Evolutionary conservation across 2,888 invertebrate genomes (phyloP).

Genomic region (Eupithecia pulchellata): DNA sequence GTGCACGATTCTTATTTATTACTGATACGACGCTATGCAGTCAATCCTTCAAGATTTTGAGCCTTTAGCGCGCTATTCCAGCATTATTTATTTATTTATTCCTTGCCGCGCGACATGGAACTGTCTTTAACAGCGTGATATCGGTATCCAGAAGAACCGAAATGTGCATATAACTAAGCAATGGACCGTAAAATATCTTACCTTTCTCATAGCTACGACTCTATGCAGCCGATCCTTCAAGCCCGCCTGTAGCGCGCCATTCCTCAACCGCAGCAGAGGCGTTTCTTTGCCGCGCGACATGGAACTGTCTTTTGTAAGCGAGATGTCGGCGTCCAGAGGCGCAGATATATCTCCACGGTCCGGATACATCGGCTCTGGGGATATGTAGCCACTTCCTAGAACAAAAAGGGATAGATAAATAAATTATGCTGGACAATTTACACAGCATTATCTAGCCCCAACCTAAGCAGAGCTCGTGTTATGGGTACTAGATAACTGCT

Average conservation of each 20-base stretch:
- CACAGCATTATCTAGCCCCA: no score
- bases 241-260: conserved; percentile 88
- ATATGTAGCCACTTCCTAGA: conserved; percentile 84
- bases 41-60: no score
- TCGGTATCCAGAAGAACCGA: not conserved
- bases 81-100: no score
- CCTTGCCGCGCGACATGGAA: no score
- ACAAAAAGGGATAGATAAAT: no score
- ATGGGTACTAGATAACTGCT: no score
- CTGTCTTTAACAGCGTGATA: no score
- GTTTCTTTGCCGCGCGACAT: conserved; percentile 62
- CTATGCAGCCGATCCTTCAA: conserved; percentile 86
- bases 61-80: no score
- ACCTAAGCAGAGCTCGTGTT: no score
- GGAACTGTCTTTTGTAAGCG: conserved; percentile 59
- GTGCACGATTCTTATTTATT: no score
- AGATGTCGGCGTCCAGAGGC: conserved; percentile 65
- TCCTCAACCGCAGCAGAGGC: conserved; percentile 85
- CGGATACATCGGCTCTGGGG: conserved; percentile 87
- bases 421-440: no score
- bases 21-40: no score
- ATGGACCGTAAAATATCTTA: conserved; percentile 35
- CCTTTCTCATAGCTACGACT: conserved; percentile 80
- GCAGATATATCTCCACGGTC: conserved; percentile 81
- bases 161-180: not conserved